Evolutionary conservation across 1,140 invertebrate species (phyloP).

Genomic region (Eurosta solidaginis): DNA sequence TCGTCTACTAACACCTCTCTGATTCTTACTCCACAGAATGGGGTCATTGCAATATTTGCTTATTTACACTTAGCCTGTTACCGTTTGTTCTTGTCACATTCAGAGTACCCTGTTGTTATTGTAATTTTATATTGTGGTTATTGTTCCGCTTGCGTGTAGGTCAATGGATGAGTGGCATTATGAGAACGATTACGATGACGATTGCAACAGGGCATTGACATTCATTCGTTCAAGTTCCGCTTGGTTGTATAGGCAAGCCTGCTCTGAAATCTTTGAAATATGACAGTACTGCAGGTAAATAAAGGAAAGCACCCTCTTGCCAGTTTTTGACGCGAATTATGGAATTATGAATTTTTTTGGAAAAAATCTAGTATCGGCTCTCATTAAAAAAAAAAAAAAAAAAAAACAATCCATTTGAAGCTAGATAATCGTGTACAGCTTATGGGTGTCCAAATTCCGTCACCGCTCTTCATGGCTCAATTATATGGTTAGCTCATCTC

Average conservation of each 20-base stretch:
- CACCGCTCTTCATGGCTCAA: too few relatives aligned
- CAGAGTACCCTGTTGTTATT: not conserved
- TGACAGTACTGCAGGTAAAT: too few relatives aligned
- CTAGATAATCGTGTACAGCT: too few relatives aligned
- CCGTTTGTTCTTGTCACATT: slow-evolving; percentile 30
- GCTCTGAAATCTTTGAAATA: not conserved
- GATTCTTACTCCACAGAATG: slow-evolving; percentile 41
- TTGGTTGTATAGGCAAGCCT: not conserved
- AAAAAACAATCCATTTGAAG: too few relatives aligned
- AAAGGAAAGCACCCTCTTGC: too few relatives aligned
- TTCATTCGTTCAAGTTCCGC: not conserved
- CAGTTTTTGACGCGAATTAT: too few relatives aligned
- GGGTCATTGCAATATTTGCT: slow-evolving; percentile 46
- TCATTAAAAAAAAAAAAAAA: too few relatives aligned
- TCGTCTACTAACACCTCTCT: not conserved
- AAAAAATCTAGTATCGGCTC: too few relatives aligned
- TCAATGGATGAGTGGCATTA: not conserved
- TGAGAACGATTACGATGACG: not conserved
- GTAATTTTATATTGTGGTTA: not conserved
- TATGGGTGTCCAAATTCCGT: too few relatives aligned
- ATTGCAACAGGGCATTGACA: not conserved
- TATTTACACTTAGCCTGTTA: slow-evolving; percentile 32
- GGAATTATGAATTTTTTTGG: too few relatives aligned
- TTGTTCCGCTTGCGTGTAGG: slow-evolving; percentile 10
- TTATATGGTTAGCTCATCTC: too few relatives aligned